Evolutionary conservation across 1,140 invertebrate genomes (phyloP).

Genomic region (Xylocopa sonorina): DNA sequence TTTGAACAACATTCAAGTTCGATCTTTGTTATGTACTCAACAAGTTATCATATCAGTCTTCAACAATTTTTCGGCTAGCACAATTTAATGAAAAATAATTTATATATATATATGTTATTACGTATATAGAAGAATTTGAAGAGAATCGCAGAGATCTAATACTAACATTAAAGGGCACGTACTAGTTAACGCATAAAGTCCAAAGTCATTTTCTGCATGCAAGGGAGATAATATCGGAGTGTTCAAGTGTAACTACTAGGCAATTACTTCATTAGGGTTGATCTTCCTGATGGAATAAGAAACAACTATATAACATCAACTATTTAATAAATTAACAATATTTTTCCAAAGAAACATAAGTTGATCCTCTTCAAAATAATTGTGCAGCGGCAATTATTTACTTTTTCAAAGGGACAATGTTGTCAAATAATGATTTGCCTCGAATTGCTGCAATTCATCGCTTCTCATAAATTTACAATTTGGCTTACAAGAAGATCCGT

Average conservation of each 20-base stretch:
- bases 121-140: not conserved
- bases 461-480: not conserved
- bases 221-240: conserved; percentile 18
- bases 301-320: not conserved
- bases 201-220: conserved; percentile 41
- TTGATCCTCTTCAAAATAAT: not conserved
- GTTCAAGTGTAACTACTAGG: not conserved
- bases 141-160: conserved; percentile 13
- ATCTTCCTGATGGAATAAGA: not conserved
- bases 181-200: conserved; percentile 42
- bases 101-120: not conserved
- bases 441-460: conserved; percentile 10
- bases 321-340: not conserved
- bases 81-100: no score
- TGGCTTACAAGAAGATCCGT: not conserved
- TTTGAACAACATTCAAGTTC: no score
- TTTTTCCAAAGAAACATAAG: not conserved
- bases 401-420: not conserved
- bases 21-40: no score
- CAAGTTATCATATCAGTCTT: no score
- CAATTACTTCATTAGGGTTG: conserved; percentile 24
- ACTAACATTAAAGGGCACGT: conserved; percentile 14
- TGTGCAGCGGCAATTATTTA: not conserved
- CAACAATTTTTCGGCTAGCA: no score
- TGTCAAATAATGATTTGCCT: conserved; percentile 3